Evolutionary conservation across 2,797 vertebrate species (phyloP), one percentile per base, ranked within the genome.

Genomic region (Todus mexicanus): DNA sequence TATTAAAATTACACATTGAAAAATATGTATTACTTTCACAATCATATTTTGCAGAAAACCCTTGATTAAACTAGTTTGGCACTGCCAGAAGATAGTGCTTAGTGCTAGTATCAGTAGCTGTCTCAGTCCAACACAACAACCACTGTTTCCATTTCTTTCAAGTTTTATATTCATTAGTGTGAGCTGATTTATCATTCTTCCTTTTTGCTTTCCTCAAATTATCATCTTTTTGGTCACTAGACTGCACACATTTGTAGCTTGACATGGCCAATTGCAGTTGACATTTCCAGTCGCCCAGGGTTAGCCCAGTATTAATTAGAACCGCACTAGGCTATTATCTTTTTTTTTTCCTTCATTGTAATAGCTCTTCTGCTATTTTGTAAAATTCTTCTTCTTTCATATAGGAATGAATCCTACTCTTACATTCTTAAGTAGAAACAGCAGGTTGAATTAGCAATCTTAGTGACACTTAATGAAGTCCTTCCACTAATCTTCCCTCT

Each of bases 271-370:
- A 89, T 75, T 94, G 73, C 40, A 91, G 37, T 5, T 88, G 79
- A 68, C 38, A 76, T 90, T 95, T 94, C 40, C 47, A 83, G 65
- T 75, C 2, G 0, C 73, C 59, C 35, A 71, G 51, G 40, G 79
- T 94, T 87, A 94, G 29, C 33, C 31, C 51, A 78, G 35, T 77
- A 94, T 94, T 94, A 96, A 95, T 88, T 93, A 96, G 88, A 94
- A 63, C 18, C 0, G 0, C 82, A 77, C 25, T 57, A 78, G 27
- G 65, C 78, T 87, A n/a, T 83, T 91, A 70, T 8, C 0, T 38
- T 79, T 91, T 84, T 88, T 84, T 35, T 83, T 35, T 83, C 89
- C 53, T 59, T 80, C 84, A 25, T 69, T 87, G 21, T 65, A 86
- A 87, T 64, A 23, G 37, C 70, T 87, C 76, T 87, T 56, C 50